Conservation (phyloP, 2,888 invertebrate genomes). For the Drosophila aldrichi region DNA sequence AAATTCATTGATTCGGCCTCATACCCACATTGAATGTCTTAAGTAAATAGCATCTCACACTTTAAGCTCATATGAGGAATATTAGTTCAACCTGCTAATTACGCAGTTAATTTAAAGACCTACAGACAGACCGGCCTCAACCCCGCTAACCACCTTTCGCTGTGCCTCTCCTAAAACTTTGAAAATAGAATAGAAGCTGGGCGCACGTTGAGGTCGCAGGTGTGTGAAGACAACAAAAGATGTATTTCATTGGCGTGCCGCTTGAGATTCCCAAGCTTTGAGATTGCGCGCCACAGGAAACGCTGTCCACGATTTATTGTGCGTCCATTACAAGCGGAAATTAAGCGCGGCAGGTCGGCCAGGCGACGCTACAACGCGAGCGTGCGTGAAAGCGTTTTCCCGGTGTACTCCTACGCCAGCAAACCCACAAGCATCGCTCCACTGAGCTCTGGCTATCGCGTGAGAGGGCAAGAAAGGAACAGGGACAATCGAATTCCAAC, state of each 20-base stretch:
- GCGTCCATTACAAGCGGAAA: slow-evolving; percentile 82
- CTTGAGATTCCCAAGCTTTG: slow-evolving; percentile 34
- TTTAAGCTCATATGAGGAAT: no score
- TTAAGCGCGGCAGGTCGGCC: slow-evolving; percentile 80
- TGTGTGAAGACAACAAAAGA: slow-evolving; percentile 51
- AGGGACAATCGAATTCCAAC: slow-evolving; percentile 43
- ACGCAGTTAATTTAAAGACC: slow-evolving; percentile 46
- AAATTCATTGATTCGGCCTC: no score
- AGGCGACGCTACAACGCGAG: slow-evolving; percentile 53
- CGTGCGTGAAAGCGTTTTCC: slow-evolving; percentile 79
- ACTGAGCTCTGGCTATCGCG: neutral
- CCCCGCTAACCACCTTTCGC: neutral
- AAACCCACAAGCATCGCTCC: neutral
- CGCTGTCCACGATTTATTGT: slow-evolving; percentile 81
- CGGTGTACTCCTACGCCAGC: slow-evolving; percentile 17
- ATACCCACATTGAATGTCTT: no score
- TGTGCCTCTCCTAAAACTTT: slow-evolving; percentile 19
- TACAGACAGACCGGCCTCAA: neutral
- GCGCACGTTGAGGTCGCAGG: slow-evolving; percentile 20
- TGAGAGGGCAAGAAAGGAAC: neutral
- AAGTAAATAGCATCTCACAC: no score
- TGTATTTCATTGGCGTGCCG: slow-evolving; percentile 65
- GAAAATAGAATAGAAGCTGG: slow-evolving; percentile 41
- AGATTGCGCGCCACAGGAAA: slow-evolving; percentile 61
- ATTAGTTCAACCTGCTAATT: slow-evolving; percentile 8